phyloP scores from a whole-genome alignment of 1,140 invertebrate species.

The Drosophila quadrilineata region DNA sequence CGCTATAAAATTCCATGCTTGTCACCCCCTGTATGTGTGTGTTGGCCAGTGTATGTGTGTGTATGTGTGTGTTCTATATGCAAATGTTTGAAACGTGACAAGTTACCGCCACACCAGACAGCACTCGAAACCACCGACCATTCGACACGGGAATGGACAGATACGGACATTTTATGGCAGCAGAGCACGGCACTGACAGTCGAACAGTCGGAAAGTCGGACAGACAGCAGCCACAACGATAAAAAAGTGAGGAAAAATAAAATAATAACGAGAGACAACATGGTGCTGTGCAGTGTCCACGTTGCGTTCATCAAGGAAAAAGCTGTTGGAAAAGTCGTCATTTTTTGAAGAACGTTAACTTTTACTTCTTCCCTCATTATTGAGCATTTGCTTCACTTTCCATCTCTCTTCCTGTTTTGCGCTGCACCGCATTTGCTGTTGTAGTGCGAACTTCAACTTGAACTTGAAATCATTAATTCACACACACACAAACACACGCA shows the following conservation, averaged over 20 bases:
- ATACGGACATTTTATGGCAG: constrained; percentile 34
- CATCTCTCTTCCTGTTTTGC: constrained; percentile 8
- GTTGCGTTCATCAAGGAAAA: constrained; percentile 19
- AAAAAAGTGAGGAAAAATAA: not conserved
- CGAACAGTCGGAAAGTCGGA: constrained; percentile 14
- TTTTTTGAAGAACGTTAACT: constrained; percentile 39
- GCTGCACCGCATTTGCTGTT: too few relatives aligned
- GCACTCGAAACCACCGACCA: constrained; percentile 15
- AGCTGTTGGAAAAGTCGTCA: not conserved
- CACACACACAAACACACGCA: constrained; percentile 8
- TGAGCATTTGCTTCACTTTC: constrained; percentile 43
- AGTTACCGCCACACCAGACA: constrained; percentile 46
- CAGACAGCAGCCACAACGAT: not conserved
- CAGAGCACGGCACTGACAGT: constrained; percentile 35
- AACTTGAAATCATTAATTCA: constrained; percentile 67
- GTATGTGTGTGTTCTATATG: constrained; percentile 56
- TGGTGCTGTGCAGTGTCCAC: constrained; percentile 2
- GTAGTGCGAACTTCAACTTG: constrained; percentile 61
- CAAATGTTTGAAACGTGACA: constrained; percentile 74
- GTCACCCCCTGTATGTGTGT: too few relatives aligned
- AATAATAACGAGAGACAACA: too few relatives aligned
- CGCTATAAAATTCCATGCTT: constrained; percentile 57
- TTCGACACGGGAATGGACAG: constrained; percentile 21
- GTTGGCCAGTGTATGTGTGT: too few relatives aligned
- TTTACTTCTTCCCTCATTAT: constrained; percentile 38